A percentile compares a stretch with the other conserved stretches of the same genome.
These are phyloP conservation scores for Musca vetustissima DNA, from an alignment of 1,140 invertebrate species.

Conservation along the genomic window DNA sequence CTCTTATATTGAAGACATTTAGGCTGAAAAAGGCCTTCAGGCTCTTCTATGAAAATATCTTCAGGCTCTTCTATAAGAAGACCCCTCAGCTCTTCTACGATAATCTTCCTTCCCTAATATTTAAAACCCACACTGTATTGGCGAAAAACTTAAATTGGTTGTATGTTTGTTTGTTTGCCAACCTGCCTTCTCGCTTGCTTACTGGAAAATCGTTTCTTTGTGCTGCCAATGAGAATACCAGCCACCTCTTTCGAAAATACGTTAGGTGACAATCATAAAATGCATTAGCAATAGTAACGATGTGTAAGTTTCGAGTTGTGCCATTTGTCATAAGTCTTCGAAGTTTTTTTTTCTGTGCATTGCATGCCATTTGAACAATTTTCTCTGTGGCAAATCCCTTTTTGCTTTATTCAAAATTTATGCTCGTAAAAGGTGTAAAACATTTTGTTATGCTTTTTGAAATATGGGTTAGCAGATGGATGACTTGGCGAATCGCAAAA, in stretches of 20 bases:
- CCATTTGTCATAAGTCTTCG: constrained; percentile 5
- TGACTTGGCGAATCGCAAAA: too few species aligned
- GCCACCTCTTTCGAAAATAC: constrained; percentile 8
- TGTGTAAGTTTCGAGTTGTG: constrained; percentile 21
- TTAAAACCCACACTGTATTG: too few species aligned
- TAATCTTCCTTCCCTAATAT: too few species aligned
- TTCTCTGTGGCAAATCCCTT: constrained; percentile 1
- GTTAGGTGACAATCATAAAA: constrained; percentile 24
- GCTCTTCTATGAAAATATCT: too few species aligned
- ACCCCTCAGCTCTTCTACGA: too few species aligned
- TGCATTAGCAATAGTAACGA: constrained; percentile 21
- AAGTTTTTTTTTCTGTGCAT: not conserved
- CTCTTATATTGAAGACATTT: too few species aligned
- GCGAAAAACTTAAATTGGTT: too few species aligned
- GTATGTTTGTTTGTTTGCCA: not conserved
- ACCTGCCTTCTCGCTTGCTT: too few species aligned
- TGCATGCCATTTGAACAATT: too few species aligned
- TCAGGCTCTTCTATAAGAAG: too few species aligned
- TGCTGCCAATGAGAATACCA: constrained; percentile 9
- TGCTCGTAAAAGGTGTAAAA: constrained; percentile 13
- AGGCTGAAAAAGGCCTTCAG: too few species aligned
- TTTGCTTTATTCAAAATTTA: constrained; percentile 1
- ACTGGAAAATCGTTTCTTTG: too few species aligned
- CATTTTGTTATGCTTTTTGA: constrained; percentile 19
- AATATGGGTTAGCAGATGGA: constrained; percentile 15